Percentiles rank a stretch among this genome's conserved stretches.
These are phyloP conservation scores for Labeo calbasu DNA, from an alignment of 2,797 vertebrate genomes.

Conservation along the genomic window DNA sequence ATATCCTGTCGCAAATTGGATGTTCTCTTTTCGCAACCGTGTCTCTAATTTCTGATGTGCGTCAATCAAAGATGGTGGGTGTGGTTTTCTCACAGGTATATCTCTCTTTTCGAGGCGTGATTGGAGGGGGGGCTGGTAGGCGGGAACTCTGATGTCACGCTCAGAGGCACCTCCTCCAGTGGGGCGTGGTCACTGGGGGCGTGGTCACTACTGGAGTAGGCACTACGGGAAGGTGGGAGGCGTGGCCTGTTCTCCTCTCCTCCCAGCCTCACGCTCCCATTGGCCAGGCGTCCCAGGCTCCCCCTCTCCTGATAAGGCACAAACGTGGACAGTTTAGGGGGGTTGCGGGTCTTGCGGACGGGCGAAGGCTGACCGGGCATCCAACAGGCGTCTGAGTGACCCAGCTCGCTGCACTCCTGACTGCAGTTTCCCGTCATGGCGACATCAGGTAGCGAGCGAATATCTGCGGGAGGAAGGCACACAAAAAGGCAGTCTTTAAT, in stretches of 20 bases:
- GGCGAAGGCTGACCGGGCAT: constrained; percentile 99
- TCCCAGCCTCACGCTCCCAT: constrained; percentile 92
- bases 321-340: constrained; percentile 99
- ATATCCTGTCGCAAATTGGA: constrained; percentile 58
- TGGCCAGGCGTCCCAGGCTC: constrained; percentile 95
- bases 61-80: constrained; percentile 56
- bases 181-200: constrained; percentile 94
- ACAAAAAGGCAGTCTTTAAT: constrained; percentile 44
- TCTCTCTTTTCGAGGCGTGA: constrained; percentile 96
- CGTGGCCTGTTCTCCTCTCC: constrained; percentile 91
- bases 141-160: constrained; percentile 95
- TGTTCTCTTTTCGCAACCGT: constrained; percentile 69
- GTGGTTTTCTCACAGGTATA: constrained; percentile 92
- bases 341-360: constrained; percentile 93
- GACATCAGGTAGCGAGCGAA: constrained; percentile 96
- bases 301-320: constrained; percentile 99
- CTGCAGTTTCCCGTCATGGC: constrained; percentile 99
- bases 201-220: constrained; percentile 97
- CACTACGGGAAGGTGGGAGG: constrained; percentile 98
- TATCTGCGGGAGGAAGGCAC: constrained; percentile 78
- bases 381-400: constrained; percentile 99
- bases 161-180: constrained; percentile 97
- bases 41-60: constrained; percentile 63
- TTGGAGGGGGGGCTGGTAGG: constrained; percentile 87
- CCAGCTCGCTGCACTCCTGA: constrained; percentile 96